Conservation (phyloP, 2,888 invertebrate genomes). For the Opisthograptis luteolata region DNA sequence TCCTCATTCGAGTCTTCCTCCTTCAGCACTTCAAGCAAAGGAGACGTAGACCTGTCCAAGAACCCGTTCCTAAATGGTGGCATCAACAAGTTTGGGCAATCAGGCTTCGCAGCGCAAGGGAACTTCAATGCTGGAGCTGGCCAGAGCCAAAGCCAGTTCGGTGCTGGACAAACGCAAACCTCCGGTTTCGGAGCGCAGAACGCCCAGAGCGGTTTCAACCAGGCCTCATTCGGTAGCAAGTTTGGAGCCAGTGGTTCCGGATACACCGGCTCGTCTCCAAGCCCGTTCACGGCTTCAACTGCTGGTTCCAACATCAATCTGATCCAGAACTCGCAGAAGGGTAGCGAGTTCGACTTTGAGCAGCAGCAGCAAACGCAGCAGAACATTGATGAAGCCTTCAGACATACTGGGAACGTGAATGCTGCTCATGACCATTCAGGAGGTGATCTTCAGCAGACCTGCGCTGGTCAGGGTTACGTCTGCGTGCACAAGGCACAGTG, state of each 20-base stretch:
- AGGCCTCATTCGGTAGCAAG: constrained; percentile 44
- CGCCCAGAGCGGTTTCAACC: constrained; percentile 31
- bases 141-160: constrained; percentile 10
- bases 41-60: constrained; percentile 59
- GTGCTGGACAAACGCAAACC: constrained; percentile 14
- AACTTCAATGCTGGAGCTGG: constrained; percentile 17
- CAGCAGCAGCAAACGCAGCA: constrained; percentile 69
- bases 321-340: constrained; percentile 65
- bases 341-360: constrained; percentile 59
- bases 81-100: constrained; percentile 27
- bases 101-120: constrained; percentile 31
- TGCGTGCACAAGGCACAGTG: constrained; percentile 86
- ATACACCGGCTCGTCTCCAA: constrained; percentile 69
- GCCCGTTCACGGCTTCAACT: constrained; percentile 62
- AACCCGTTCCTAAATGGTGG: constrained; percentile 63
- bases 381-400: constrained; percentile 67
- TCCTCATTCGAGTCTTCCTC: constrained; percentile 62
- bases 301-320: constrained; percentile 65
- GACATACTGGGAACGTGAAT: constrained; percentile 62
- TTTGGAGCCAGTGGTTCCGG: constrained; percentile 40
- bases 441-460: constrained; percentile 78
- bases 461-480: constrained; percentile 83
- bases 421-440: constrained; percentile 56
- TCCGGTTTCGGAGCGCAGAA: constrained; percentile 32
- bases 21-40: constrained; percentile 56